Percentiles rank a stretch among this genome's conserved stretches.
phyloP scores from a whole-genome alignment of 2,113 vertebrate species.

The Pithys albifrons region DNA sequence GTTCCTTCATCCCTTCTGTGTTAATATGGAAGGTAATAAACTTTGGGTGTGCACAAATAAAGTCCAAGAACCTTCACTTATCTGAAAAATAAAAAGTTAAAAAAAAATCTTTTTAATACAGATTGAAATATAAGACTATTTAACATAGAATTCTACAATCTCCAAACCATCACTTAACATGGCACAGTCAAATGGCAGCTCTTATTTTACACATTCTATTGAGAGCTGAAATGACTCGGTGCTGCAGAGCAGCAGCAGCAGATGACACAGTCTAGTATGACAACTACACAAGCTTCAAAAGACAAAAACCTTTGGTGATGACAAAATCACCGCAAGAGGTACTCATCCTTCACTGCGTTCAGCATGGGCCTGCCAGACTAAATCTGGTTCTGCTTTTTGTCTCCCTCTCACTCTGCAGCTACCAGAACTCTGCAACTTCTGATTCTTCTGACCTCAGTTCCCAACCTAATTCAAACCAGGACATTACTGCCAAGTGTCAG shows the following conservation, averaged over 20 bases:
- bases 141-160: background rate
- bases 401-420: background rate
- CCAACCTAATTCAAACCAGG: background rate
- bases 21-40: background rate
- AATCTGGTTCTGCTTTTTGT: background rate
- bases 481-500: background rate
- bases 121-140: background rate
- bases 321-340: background rate
- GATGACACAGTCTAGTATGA: background rate
- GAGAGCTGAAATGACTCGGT: background rate
- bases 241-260: background rate
- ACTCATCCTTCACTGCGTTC: background rate
- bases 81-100: background rate
- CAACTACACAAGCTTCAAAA: background rate
- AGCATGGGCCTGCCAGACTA: background rate
- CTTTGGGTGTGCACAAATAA: background rate
- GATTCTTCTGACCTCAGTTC: background rate
- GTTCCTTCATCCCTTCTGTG: background rate
- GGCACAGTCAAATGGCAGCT: background rate
- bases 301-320: background rate
- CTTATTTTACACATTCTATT: background rate
- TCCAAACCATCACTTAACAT: background rate
- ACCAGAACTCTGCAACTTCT: background rate
- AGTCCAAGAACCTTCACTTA: background rate
- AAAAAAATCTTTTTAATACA: background rate